Conservation (phyloP, 2,888 invertebrate genomes). For the Nipponacmea schrenckii region DNA sequence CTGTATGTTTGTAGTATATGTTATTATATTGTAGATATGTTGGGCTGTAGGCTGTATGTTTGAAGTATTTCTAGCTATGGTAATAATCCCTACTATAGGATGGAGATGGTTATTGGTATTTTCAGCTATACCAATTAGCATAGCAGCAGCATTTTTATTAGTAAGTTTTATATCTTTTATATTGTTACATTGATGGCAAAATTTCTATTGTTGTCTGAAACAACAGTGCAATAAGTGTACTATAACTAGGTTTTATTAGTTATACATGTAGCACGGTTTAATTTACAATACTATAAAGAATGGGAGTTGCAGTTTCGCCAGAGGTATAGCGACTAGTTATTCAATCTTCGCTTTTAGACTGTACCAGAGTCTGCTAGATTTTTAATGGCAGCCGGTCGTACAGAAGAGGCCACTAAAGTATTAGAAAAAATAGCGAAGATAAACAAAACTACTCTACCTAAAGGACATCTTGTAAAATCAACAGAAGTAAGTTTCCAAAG, state of each 20-base stretch:
- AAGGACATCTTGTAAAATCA: conserved; percentile 42
- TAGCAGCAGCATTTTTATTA: conserved; percentile 51
- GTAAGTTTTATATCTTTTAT: conserved; percentile 45
- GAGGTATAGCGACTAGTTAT: no score
- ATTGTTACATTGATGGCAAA: no score
- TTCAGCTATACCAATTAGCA: conserved; percentile 59
- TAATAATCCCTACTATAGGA: conserved; percentile 59
- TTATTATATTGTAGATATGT: conserved; percentile 49
- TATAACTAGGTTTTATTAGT: not conserved
- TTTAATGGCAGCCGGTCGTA: conserved; percentile 60
- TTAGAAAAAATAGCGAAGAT: conserved; percentile 48
- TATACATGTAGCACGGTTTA: not conserved
- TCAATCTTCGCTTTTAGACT: conserved; percentile 40
- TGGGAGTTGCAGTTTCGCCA: no score
- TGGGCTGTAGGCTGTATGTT: conserved; percentile 65
- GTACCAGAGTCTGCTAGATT: conserved; percentile 66
- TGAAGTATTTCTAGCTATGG: conserved; percentile 60
- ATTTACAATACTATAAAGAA: no score
- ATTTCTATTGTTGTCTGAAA: no score
- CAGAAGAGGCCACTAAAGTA: conserved; percentile 52
- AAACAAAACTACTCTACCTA: conserved; percentile 52
- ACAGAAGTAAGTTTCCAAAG: conserved; percentile 31
- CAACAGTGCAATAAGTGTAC: no score
- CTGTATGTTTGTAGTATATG: no score
- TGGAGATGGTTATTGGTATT: conserved; percentile 64